These are phyloP conservation scores for Laticauda colubrina DNA, from an alignment of 2,113 vertebrate genomes.

Conservation along the genomic window DNA sequence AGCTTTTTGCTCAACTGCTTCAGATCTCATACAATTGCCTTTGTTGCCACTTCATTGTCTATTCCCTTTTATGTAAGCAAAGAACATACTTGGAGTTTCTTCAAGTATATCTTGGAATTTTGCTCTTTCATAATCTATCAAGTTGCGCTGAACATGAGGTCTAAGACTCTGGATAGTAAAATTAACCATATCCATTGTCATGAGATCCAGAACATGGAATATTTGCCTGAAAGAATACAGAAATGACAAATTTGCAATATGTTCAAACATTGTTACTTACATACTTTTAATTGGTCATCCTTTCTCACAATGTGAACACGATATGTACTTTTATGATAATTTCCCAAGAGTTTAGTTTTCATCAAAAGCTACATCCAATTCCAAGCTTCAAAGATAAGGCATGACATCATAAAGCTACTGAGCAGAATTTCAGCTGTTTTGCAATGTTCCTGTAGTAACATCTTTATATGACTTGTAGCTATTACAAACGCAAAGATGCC, in stretches of 20 bases:
- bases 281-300: neutral
- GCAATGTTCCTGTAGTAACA: neutral
- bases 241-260: neutral
- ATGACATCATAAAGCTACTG: neutral
- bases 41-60: neutral
- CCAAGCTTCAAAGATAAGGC: conserved; percentile 13
- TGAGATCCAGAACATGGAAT: conserved; percentile 90
- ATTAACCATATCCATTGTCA: conserved; percentile 88
- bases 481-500: neutral
- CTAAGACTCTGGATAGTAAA: conserved; percentile 79
- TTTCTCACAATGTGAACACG: neutral
- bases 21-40: neutral
- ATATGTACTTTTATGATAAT: neutral
- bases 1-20: neutral
- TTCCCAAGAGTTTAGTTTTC: neutral
- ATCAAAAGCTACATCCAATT: neutral
- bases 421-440: neutral
- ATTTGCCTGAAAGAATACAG: conserved; percentile 79
- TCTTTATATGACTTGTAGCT: neutral
- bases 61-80: neutral
- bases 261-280: neutral
- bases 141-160: conserved; percentile 79
- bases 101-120: conserved; percentile 91
- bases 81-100: conserved; percentile 84
- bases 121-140: conserved; percentile 87